phyloP scores from a whole-genome alignment of 64 coral and sea anemone species.

The Actinia equina region DNA sequence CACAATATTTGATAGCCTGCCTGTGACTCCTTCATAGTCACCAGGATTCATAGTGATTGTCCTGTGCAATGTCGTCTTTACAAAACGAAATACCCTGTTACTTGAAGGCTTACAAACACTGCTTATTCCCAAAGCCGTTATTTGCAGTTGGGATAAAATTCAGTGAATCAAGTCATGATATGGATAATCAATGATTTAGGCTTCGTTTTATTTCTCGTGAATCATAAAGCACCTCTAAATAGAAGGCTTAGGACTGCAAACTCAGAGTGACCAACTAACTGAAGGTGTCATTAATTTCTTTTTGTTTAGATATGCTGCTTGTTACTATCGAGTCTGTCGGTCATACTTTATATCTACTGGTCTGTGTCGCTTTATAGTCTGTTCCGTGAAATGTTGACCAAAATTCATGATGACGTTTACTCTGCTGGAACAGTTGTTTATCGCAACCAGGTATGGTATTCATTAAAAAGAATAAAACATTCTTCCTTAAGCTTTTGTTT shows the following conservation, averaged over 20 bases:
- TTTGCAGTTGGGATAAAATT: no score
- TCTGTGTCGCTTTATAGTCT: conserved; percentile 38
- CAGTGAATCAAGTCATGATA: no score
- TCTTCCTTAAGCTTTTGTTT: not conserved
- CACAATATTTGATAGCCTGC: no score
- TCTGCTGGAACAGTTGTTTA: not conserved
- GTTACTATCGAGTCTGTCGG: not conserved
- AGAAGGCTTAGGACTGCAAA: not conserved
- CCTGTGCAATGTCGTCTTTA: not conserved
- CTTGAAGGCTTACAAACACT: no score
- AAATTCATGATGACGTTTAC: conserved; percentile 15
- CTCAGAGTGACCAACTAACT: not conserved
- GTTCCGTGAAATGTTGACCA: conserved; percentile 34
- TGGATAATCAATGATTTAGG: no score
- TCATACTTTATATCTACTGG: conserved; percentile 41
- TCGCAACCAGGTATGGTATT: conserved; percentile 10
- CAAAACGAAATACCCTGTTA: no score
- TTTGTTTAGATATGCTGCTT: conserved; percentile 19
- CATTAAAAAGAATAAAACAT: no score
- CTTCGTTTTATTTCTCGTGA: no score
- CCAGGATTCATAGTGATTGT: not conserved
- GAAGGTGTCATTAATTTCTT: no score
- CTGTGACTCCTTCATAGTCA: not conserved
- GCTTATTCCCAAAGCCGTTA: no score
- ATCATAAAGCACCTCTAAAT: not conserved